A percentile compares a stretch with the other conserved stretches of the same genome.
These are phyloP conservation scores for Montipora efflorescens DNA, from an alignment of 64 coral and sea anemone species.

Conservation along the genomic window DNA sequence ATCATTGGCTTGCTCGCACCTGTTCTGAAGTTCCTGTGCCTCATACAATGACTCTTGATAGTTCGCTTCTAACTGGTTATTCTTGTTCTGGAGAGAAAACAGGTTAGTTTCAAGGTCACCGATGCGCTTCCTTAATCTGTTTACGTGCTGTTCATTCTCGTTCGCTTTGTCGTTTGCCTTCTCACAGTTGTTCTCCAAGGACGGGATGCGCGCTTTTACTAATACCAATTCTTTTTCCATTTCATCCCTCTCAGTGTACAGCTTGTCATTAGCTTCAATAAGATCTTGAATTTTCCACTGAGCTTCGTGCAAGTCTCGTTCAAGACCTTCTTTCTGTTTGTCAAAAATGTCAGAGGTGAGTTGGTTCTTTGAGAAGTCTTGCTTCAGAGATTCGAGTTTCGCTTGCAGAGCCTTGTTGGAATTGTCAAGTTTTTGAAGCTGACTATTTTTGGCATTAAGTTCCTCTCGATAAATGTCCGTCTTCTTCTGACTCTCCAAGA, in stretches of 20 bases:
- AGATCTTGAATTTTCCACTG: slow-evolving; percentile 81
- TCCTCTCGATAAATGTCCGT: slow-evolving; percentile 75
- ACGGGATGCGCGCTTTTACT: slow-evolving; percentile 64
- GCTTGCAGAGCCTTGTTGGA: slow-evolving; percentile 82
- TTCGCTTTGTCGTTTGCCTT: slow-evolving; percentile 74
- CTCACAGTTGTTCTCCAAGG: slow-evolving; percentile 75
- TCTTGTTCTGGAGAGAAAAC: slow-evolving; percentile 77
- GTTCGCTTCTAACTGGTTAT: slow-evolving; percentile 64
- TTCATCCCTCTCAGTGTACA: slow-evolving; percentile 70
- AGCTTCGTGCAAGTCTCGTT: slow-evolving; percentile 66
- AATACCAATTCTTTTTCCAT: slow-evolving; percentile 80
- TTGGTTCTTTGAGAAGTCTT: slow-evolving; percentile 81
- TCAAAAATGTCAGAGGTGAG: slow-evolving; percentile 79
- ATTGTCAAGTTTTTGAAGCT: slow-evolving; percentile 78
- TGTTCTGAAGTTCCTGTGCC: slow-evolving; percentile 46
- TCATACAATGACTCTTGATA: slow-evolving; percentile 63
- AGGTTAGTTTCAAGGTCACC: slow-evolving; percentile 80
- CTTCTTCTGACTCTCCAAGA: slow-evolving; percentile 88
- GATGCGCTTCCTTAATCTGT: slow-evolving; percentile 58
- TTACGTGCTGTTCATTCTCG: slow-evolving; percentile 79
- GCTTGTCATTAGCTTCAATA: slow-evolving; percentile 72
- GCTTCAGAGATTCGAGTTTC: slow-evolving; percentile 79
- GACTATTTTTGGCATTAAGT: slow-evolving; percentile 68
- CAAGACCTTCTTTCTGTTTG: slow-evolving; percentile 73
- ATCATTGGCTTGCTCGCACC: slow-evolving; percentile 51